Percentiles rank a stretch among this genome's conserved stretches.
These are phyloP conservation scores for Tricholaema leucomelas DNA, from an alignment of 2,113 vertebrate species.

Conservation along the genomic window DNA sequence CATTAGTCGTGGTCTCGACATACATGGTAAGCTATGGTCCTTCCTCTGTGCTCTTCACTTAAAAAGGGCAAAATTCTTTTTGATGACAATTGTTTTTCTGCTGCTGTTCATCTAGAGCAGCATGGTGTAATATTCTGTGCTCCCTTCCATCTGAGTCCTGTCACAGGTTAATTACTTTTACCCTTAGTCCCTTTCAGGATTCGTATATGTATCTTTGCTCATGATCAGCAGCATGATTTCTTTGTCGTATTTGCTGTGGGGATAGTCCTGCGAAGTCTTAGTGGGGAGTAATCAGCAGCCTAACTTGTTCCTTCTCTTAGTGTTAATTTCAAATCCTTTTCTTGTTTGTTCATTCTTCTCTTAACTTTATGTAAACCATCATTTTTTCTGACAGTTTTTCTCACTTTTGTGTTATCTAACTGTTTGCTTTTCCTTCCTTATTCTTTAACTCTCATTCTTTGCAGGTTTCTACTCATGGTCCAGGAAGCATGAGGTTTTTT, in stretches of 20 bases:
- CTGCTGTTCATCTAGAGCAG: not conserved
- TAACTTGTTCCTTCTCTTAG: not conserved
- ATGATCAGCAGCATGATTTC: rapidly evolving
- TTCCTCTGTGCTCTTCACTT: not conserved
- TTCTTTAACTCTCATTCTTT: not conserved
- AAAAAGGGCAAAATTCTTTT: not conserved
- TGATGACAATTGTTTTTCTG: not conserved
- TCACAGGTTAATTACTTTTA: slow-evolving; percentile 19
- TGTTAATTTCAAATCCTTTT: slow-evolving; percentile 26
- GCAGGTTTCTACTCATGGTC: not conserved
- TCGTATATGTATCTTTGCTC: not conserved
- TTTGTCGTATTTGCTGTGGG: slow-evolving; percentile 13
- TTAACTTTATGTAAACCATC: not conserved
- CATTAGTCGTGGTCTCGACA: not conserved
- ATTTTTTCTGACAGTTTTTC: not conserved
- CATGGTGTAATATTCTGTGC: not conserved
- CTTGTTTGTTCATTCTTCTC: not conserved
- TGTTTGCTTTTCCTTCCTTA: not conserved
- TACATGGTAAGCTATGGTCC: not conserved
- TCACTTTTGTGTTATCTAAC: not conserved
- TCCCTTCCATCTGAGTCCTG: slow-evolving; percentile 23
- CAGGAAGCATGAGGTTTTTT: not conserved
- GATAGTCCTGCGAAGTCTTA: not conserved
- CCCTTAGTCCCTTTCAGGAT: not conserved
- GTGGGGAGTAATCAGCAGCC: not conserved